phyloP scores from a whole-genome alignment of 92 coral and sea anemone species.

The Zoanthus sansibaricus region DNA sequence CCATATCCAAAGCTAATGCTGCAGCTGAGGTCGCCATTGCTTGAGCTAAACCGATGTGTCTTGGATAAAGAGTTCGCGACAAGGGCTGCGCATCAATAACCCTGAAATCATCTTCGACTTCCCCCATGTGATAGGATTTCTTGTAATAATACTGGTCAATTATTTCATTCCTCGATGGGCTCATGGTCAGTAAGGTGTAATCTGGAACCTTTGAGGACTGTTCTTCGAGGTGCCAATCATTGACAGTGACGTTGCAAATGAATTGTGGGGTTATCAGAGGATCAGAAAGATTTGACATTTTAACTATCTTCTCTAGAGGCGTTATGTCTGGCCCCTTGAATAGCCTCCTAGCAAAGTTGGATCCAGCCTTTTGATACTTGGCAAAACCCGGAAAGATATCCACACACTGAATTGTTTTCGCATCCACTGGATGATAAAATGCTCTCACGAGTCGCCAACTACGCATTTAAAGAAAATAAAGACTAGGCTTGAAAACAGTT shows the following conservation, averaged over 20 bases:
- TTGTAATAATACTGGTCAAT: constrained; percentile 21
- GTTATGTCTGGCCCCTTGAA: not conserved
- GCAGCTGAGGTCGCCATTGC: constrained; percentile 70
- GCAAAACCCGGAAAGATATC: constrained; percentile 36
- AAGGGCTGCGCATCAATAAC: constrained; percentile 23
- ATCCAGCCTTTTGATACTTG: constrained; percentile 19
- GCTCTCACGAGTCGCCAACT: constrained; percentile 41
- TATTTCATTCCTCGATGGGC: constrained; percentile 45
- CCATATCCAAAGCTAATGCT: constrained; percentile 61
- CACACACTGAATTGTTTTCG: constrained; percentile 15
- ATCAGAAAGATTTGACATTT: not conserved
- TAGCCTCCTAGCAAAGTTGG: not conserved
- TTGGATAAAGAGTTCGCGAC: constrained; percentile 21
- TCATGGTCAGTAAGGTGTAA: constrained; percentile 48
- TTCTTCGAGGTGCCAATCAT: constrained; percentile 60
- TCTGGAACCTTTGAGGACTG: not conserved
- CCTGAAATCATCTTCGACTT: not conserved
- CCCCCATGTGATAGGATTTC: constrained; percentile 10
- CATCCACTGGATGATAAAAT: constrained; percentile 26
- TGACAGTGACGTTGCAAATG: constrained; percentile 59
- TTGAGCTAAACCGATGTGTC: constrained; percentile 47
- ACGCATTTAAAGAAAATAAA: not conserved
- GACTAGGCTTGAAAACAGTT: too few relatives aligned
- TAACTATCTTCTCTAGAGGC: constrained; percentile 6
- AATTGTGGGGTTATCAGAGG: constrained; percentile 4